Evolutionary conservation across 2,797 vertebrate species (phyloP), one percentile per base, ranked within the genome.

Genomic region (Varecia variegata): DNA sequence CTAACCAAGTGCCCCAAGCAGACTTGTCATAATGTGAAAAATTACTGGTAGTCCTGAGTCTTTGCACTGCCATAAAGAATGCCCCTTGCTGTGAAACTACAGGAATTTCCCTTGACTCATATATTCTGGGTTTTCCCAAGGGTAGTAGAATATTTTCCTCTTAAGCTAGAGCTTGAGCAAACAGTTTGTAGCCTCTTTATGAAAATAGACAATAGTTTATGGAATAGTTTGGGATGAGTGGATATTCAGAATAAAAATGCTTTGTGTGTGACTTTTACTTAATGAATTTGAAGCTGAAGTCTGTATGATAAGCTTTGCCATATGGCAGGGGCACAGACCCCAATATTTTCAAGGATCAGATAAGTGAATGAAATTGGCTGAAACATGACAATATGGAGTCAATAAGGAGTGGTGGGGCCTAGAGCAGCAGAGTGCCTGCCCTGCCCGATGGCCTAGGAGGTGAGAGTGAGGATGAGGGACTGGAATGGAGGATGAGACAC

Each of bases 1-100:
- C 54, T 9, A 15, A 82, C 74, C 17, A 65, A 35, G 12, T 40
- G 45, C 20, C 56, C 14, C 20, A 82, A 67, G 80, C 60, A 92
- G 32, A 43, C 18, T 71, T 90, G 65, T 90, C 85, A 50, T 20
- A 54, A 54, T 40, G 35, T 92, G 58, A 95, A 93, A 95, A 80
- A 52, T 87, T 40, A 60, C 35, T 71, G 50, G 45, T 82, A 15
- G 70, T 27, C 30, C 30, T 38, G 38, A 92, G 30, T 77, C 47
- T 91, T 83, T 86, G 35, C 20, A 13, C 35, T 92, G 65, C 35
- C 25, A 32, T 67, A 15, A 58, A 85, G 56, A 96, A 43, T 54
- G 1, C 3, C 43, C 21, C 82, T n/a, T 83, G 7, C 10, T 84
- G 2, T 21, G 60, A 92, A 95, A 52, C 30, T 58, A 30, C 13